A percentile compares a stretch with the other conserved stretches of the same genome.
phyloP scores from a whole-genome alignment of 2,113 vertebrate species.

The Chaetodon auriga region DNA sequence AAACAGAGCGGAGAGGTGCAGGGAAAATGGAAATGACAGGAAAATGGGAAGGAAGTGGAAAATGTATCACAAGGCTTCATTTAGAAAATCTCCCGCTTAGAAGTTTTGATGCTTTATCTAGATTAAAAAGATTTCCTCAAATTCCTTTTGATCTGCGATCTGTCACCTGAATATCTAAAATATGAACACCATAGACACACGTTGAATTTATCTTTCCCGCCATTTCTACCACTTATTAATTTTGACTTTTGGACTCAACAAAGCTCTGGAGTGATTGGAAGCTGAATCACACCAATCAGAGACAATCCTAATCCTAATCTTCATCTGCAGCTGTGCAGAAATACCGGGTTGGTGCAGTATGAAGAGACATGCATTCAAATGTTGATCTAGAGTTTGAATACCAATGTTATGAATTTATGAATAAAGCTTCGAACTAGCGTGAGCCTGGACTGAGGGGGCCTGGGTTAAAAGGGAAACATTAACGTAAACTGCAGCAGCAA shows the following conservation, averaged over 20 bases:
- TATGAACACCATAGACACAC: background rate
- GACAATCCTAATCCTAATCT: too few species aligned
- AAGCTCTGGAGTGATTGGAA: too few species aligned
- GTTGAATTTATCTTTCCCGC: background rate
- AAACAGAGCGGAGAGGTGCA: background rate
- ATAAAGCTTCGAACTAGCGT: background rate
- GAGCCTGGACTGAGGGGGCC: background rate
- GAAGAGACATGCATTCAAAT: too few species aligned
- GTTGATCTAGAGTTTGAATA: too few species aligned
- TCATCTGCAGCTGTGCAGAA: too few species aligned
- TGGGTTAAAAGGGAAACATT: background rate
- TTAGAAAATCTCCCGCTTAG: background rate
- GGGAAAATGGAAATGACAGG: background rate
- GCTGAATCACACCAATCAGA: too few species aligned
- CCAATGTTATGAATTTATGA: background rate
- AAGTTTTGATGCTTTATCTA: background rate
- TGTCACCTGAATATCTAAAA: background rate
- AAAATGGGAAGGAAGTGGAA: background rate
- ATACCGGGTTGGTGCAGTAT: too few species aligned
- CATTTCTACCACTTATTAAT: background rate
- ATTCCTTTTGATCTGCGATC: background rate
- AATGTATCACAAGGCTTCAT: background rate
- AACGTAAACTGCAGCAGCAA: background rate
- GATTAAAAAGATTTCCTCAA: background rate
- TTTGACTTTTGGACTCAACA: too few species aligned